A percentile compares a stretch with the other conserved stretches of the same genome.
These are phyloP conservation scores for Mungos mungo DNA, from an alignment of 2,113 vertebrate genomes.

Conservation along the genomic window DNA sequence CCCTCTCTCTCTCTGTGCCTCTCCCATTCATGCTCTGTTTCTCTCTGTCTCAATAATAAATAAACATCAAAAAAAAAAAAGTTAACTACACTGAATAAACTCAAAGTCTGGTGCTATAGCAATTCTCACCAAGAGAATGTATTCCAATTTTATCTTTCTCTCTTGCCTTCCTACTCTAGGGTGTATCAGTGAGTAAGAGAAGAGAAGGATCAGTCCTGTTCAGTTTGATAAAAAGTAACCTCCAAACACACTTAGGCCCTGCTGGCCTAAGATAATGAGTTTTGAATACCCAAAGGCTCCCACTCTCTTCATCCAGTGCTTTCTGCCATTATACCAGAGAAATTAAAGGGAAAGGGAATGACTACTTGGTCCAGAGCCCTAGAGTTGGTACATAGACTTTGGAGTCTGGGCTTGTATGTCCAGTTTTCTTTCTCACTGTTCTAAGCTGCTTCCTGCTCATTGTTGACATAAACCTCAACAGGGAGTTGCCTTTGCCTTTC, in stretches of 20 bases:
- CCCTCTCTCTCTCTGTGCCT: no score
- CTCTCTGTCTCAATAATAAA: no score
- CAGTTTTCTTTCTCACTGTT: neutral
- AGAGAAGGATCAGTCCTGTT: neutral
- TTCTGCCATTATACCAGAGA: neutral
- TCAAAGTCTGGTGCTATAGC: neutral
- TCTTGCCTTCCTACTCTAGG: neutral
- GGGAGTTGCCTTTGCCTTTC: neutral
- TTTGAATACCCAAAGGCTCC: neutral
- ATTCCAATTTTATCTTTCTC: neutral
- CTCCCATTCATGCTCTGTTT: no score
- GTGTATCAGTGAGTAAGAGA: neutral
- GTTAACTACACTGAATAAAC: neutral
- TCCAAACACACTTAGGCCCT: neutral
- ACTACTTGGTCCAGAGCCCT: neutral
- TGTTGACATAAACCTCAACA: neutral
- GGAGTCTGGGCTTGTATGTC: conserved; percentile 14
- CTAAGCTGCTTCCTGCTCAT: neutral
- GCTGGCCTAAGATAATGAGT: neutral
- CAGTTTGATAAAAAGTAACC: neutral
- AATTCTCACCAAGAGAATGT: neutral
- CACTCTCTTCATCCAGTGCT: neutral
- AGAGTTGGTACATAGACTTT: neutral
- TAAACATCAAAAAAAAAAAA: neutral
- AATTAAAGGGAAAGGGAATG: neutral